Evolutionary conservation across 2,888 invertebrate genomes (phyloP), one percentile per base, ranked within the genome.

Genomic region (Molanna angustata): DNA sequence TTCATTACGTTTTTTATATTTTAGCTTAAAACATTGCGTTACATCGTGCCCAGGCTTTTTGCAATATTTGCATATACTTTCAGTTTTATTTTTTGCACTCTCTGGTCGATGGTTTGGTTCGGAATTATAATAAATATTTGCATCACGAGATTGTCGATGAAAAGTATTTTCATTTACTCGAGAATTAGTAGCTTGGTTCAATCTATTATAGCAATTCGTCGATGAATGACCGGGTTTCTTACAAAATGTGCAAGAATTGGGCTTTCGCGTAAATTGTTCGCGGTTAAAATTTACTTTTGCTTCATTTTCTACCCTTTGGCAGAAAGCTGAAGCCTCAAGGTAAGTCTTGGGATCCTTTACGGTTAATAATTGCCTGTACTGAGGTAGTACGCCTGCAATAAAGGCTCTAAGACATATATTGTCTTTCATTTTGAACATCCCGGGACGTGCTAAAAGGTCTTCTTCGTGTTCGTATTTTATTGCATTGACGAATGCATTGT

Each of bases 291-390:
- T 6, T n/a, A 43, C 11, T 13, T n/a, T 27, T n/a, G 4, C 13
- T 32, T 45, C 45, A 9, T 45, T 33, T 45, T 45, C 32, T n/a
- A 45, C 2, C 21, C 18, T 14, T 17, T 33, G 45, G 13, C 45
- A 45, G 21, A 45, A 32, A 9, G 18, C 32, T 13, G 32, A 45
- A 3, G 45, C 32, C 18, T 45, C 32, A 9, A 31, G n/a, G 19
- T 45, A 45, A 4, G 32, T 7, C 4, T 27, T 45, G 19, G 17
- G 17, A 2, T 32, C 33, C 19, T 45, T 45, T 16, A 18, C 19
- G 2, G 32, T 17, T 2, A 45, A 27, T 3, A 33, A 13, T 32
- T 27, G 17, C 11, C 33, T 17, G 18, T 18, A 45, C 9, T 32
- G 16, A 4, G 32, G 32, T 13, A 45, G 32, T 14, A 27, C 18